These are phyloP conservation scores for Cryptotermes secundus DNA, from an alignment of 1,140 invertebrate species.

Conservation along the genomic window DNA sequence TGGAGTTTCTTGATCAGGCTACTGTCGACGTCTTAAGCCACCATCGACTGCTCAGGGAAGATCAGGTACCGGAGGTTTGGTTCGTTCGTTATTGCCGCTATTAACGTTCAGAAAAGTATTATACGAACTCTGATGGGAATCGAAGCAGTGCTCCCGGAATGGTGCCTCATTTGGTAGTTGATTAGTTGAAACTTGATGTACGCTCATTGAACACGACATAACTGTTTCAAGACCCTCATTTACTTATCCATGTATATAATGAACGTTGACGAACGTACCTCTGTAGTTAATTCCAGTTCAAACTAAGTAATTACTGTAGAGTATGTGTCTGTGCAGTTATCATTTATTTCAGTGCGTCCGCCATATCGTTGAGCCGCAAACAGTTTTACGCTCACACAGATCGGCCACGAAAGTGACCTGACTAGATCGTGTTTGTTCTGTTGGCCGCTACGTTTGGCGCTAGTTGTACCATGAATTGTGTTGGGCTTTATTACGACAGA, in stretches of 20 bases:
- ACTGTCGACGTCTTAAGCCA: no score
- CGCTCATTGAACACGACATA: not conserved
- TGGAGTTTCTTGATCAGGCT: no score
- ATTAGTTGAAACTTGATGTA: not conserved
- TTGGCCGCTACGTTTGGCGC: not conserved
- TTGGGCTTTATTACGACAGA: not conserved
- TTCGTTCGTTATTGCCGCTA: no score
- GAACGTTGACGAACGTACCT: not conserved
- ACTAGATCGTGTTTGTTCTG: not conserved
- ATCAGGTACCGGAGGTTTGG: no score
- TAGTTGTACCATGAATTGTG: not conserved
- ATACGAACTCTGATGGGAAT: not conserved
- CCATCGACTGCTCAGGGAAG: no score
- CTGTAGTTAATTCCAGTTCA: not conserved
- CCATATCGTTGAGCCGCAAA: not conserved
- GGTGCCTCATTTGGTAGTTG: not conserved
- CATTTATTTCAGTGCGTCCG: not conserved
- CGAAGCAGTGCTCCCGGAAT: not conserved
- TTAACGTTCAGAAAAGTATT: no score
- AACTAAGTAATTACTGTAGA: not conserved
- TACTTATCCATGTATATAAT: not conserved
- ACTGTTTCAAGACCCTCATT: not conserved
- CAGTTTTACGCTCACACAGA: not conserved
- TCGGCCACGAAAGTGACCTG: not conserved
- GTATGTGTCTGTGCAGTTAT: not conserved